Evolutionary conservation across 2,888 invertebrate species (phyloP).

Genomic region (Acanthopleura granulata): DNA sequence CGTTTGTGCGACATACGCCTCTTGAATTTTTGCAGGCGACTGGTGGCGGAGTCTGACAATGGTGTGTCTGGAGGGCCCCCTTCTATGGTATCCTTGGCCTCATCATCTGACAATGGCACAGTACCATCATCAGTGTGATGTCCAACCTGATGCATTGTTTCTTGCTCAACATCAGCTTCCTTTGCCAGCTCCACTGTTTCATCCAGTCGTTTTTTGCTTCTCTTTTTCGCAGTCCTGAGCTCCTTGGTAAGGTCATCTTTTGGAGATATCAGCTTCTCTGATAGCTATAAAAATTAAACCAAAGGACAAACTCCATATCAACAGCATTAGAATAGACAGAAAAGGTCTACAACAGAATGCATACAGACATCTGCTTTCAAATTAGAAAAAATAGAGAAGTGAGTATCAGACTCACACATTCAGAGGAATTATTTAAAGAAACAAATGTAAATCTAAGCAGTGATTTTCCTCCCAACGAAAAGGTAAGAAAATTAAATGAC

Average conservation of each 20-base stretch:
- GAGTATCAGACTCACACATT: too few species aligned
- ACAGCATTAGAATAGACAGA: too few species aligned
- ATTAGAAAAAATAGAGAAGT: too few species aligned
- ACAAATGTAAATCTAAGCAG: too few species aligned
- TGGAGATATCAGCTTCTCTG: conserved; percentile 49
- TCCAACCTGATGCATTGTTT: conserved; percentile 24
- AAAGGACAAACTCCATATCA: too few species aligned
- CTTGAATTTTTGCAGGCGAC: not conserved
- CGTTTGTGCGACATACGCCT: conserved; percentile 19
- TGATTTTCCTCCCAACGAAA: too few species aligned
- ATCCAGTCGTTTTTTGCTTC: conserved; percentile 51
- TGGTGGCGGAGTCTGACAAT: not conserved
- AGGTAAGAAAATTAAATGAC: too few species aligned
- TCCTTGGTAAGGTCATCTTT: conserved; percentile 57
- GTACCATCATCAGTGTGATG: conserved; percentile 44
- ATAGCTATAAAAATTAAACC: conserved; percentile 41
- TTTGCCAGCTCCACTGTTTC: conserved; percentile 42
- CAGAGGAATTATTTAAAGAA: too few species aligned
- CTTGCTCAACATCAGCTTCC: conserved; percentile 25
- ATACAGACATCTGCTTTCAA: too few species aligned
- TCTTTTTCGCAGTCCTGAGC: conserved; percentile 51
- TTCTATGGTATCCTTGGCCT: not conserved
- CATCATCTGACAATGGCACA: conserved; percentile 44
- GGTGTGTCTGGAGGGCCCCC: too few species aligned
- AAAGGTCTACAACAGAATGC: too few species aligned